phyloP scores from a whole-genome alignment of 2,113 vertebrate genomes.

The Tapirus terrestris region DNA sequence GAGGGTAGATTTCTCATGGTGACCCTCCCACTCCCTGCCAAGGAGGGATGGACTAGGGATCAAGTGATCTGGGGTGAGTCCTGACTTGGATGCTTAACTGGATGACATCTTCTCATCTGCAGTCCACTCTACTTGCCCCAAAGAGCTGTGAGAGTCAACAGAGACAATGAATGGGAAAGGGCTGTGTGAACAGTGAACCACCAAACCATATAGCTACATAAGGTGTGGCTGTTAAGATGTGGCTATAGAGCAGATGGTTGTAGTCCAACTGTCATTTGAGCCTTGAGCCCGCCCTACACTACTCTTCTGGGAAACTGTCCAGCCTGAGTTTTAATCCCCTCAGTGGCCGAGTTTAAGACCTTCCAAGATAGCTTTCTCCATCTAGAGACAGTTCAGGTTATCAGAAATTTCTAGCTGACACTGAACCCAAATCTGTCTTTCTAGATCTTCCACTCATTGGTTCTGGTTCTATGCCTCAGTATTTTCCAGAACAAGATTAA shows the following conservation, averaged over 20 bases:
- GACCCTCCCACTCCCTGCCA: too few relatives aligned
- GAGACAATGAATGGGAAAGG: not conserved
- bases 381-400: not conserved
- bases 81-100: not conserved
- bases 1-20: not conserved
- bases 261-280: not conserved
- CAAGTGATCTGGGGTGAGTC: not conserved
- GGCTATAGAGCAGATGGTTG: not conserved
- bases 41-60: not conserved
- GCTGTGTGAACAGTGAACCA: not conserved
- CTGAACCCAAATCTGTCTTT: not conserved
- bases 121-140: not conserved
- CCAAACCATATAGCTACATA: fast-evolving
- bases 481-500: not conserved
- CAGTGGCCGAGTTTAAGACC: not conserved
- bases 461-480: not conserved
- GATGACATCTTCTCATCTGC: not conserved
- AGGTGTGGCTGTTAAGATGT: not conserved
- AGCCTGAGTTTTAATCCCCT: not conserved
- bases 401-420: not conserved
- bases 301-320: not conserved
- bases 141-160: not conserved
- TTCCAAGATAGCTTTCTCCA: not conserved
- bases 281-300: not conserved
- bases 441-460: not conserved